Conservation (phyloP, 1,140 invertebrate species). For the Plutomurus gul region DNA sequence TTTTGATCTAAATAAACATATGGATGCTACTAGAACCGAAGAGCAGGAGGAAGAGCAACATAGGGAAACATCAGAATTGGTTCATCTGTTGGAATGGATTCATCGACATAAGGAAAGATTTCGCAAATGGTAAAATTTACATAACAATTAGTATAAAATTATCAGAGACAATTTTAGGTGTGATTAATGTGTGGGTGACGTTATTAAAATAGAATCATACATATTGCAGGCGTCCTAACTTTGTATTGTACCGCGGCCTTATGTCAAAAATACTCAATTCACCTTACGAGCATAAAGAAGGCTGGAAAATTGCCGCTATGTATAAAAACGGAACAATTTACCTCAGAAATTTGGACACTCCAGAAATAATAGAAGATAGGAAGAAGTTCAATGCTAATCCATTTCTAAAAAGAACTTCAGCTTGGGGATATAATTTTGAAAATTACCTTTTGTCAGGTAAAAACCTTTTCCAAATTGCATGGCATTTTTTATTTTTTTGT, state of each 20-base stretch:
- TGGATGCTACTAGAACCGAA: background rate
- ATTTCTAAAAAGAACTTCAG: background rate
- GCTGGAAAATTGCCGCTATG: conserved; percentile 50
- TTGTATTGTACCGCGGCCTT: conserved; percentile 47
- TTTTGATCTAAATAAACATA: conserved; percentile 41
- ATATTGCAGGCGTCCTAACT: conserved; percentile 47
- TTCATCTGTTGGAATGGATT: conserved; percentile 48
- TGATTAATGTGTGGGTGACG: too few relatives aligned
- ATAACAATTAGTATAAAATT: too few relatives aligned
- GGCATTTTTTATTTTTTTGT: background rate
- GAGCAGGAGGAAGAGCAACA: conserved; percentile 29
- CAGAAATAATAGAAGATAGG: conserved; percentile 25
- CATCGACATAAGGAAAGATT: conserved; percentile 44
- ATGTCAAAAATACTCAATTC: conserved; percentile 49
- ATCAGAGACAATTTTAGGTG: too few relatives aligned
- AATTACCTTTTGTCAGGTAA: conserved; percentile 49
- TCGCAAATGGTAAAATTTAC: conserved; percentile 38
- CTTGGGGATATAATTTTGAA: conserved; percentile 52
- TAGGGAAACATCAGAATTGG: conserved; percentile 45
- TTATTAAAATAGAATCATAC: background rate
- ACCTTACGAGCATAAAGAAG: conserved; percentile 47
- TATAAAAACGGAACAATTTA: conserved; percentile 51
- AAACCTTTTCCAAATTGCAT: background rate
- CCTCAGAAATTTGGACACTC: conserved; percentile 45
- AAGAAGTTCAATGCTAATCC: conserved; percentile 37